Conservation (phyloP, 2,797 vertebrate species). For the Poeciliopsis presidionis region DNA sequence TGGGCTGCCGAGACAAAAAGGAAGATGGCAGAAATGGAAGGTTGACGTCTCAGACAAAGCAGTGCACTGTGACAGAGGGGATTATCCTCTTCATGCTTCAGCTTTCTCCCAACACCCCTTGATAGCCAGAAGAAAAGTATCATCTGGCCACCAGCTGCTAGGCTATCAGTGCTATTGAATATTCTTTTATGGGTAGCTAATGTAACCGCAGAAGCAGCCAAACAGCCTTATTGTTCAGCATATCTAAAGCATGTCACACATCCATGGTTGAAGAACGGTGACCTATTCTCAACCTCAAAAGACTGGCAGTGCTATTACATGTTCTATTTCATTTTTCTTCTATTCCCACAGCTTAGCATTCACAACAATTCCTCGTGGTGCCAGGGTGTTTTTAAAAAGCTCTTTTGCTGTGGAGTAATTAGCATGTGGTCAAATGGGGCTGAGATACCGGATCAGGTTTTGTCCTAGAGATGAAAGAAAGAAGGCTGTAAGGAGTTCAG, state of each 20-base stretch:
- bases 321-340: not conserved
- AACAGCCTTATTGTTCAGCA: slow-evolving; percentile 2
- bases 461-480: slow-evolving; percentile 57
- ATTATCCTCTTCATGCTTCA: slow-evolving; percentile 35
- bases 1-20: not conserved
- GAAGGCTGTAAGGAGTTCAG: slow-evolving; percentile 59
- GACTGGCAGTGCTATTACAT: not conserved
- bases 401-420: slow-evolving; percentile 69
- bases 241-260: slow-evolving; percentile 12
- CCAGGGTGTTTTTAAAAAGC: slow-evolving; percentile 63
- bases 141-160: slow-evolving; percentile 55
- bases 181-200: not conserved
- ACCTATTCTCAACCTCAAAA: not conserved
- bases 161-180: slow-evolving; percentile 18
- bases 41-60: slow-evolving; percentile 44
- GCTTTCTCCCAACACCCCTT: not conserved
- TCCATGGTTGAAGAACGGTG: not conserved
- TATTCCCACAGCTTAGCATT: not conserved
- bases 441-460: slow-evolving; percentile 67
- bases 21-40: slow-evolving; percentile 20
- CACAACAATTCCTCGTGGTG: slow-evolving; percentile 33
- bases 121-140: slow-evolving; percentile 36
- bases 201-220: slow-evolving; percentile 19
- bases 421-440: slow-evolving; percentile 61
- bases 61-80: slow-evolving; percentile 56